These are phyloP conservation scores for Pollenia amentaria DNA, from an alignment of 2,888 invertebrate species.

Conservation along the genomic window DNA sequence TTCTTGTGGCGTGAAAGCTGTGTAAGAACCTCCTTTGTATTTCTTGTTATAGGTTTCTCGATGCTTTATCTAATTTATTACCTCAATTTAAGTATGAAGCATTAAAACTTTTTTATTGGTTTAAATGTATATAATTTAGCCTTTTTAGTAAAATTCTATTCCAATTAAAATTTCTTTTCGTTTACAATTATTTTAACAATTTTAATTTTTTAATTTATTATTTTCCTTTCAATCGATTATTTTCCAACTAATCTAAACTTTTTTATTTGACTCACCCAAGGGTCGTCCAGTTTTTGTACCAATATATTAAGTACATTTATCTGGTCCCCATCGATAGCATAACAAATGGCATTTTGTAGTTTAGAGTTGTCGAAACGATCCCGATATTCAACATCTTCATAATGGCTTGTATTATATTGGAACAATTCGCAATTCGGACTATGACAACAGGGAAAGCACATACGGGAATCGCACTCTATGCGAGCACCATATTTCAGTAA, in stretches of 20 bases:
- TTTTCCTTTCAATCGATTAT: no score
- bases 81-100: no score
- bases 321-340: slow-evolving; percentile 90
- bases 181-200: no score
- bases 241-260: background rate
- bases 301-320: slow-evolving; percentile 88
- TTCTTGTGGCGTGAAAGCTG: no score
- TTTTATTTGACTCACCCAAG: slow-evolving; percentile 85
- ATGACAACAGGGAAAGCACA: slow-evolving; percentile 91
- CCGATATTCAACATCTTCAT: slow-evolving; percentile 85
- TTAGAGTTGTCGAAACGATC: slow-evolving; percentile 85
- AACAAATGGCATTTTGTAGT: slow-evolving; percentile 89
- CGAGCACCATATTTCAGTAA: slow-evolving; percentile 89
- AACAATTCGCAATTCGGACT: slow-evolving; percentile 89
- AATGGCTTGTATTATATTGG: slow-evolving; percentile 86
- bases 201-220: no score
- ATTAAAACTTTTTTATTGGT: no score
- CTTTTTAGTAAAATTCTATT: no score
- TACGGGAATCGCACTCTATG: slow-evolving; percentile 89
- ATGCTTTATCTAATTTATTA: no score
- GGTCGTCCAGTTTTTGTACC: slow-evolving; percentile 89
- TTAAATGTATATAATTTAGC: no score
- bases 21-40: no score
- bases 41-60: no score
- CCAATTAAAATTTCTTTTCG: no score